Evolutionary conservation across 2,113 vertebrate genomes (phyloP).

Genomic region (Amia ocellicauda): DNA sequence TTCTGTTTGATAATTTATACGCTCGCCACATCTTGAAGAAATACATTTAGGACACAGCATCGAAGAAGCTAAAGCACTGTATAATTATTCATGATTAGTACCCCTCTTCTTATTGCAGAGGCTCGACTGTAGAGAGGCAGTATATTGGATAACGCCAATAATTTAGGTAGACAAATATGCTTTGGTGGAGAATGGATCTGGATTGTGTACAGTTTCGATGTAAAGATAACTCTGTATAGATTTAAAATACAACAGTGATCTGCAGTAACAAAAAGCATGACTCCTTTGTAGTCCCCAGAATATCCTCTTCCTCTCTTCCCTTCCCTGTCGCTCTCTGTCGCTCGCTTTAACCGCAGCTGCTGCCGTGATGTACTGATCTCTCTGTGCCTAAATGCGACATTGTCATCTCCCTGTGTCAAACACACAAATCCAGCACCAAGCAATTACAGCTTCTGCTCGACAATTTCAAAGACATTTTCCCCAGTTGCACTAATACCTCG

Average conservation of each 20-base stretch:
- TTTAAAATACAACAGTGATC: too few species aligned
- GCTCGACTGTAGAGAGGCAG: too few species aligned
- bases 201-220: too few species aligned
- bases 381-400: slow-evolving; percentile 45
- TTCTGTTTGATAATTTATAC: slow-evolving; percentile 42
- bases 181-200: too few species aligned
- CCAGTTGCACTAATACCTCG: slow-evolving; percentile 32
- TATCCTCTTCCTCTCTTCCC: too few species aligned
- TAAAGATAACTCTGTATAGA: too few species aligned
- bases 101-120: too few species aligned
- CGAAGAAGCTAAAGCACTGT: slow-evolving; percentile 37
- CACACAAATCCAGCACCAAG: slow-evolving; percentile 53
- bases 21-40: slow-evolving; percentile 44
- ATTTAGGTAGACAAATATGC: too few species aligned
- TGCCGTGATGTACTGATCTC: slow-evolving; percentile 54
- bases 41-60: slow-evolving; percentile 38
- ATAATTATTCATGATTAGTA: too few species aligned
- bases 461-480: slow-evolving; percentile 32
- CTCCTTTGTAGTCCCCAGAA: too few species aligned
- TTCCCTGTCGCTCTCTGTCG: slow-evolving; percentile 30
- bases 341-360: slow-evolving; percentile 37
- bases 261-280: too few species aligned
- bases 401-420: slow-evolving; percentile 60
- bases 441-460: slow-evolving; percentile 47
- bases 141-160: too few species aligned